Evolutionary conservation across 92 coral and sea anemone species (phyloP).

Genomic region (Chrysogorgia sp.): DNA sequence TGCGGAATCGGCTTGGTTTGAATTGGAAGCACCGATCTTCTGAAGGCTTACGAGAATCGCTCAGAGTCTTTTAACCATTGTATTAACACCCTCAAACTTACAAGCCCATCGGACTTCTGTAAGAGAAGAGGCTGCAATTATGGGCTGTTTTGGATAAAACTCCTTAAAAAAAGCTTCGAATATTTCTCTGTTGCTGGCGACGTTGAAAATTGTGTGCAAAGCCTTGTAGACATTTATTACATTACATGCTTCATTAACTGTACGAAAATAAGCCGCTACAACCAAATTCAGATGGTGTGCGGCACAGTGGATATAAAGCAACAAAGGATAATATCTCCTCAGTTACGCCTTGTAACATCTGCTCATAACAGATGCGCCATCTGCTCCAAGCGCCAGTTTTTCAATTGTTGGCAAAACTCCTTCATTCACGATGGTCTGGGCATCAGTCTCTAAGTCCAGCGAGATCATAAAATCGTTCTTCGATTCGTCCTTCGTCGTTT

Average conservation of each 20-base stretch:
- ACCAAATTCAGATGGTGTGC: conserved; percentile 1
- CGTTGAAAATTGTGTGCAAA: background rate
- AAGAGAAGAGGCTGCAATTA: conserved; percentile 21
- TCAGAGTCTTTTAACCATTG: conserved; percentile 8
- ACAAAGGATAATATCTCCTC: conserved; percentile 2
- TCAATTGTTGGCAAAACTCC: conserved; percentile 31
- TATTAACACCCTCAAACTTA: conserved; percentile 17
- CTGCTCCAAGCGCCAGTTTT: conserved; percentile 35
- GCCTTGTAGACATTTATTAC: conserved; percentile 4
- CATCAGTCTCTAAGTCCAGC: conserved; percentile 27
- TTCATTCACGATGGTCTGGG: conserved; percentile 31
- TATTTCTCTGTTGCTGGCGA: conserved; percentile 28
- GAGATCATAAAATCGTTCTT: conserved; percentile 28
- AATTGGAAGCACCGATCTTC: background rate
- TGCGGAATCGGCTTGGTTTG: conserved; percentile 1
- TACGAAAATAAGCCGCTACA: conserved; percentile 16
- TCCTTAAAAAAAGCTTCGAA: conserved; percentile 21
- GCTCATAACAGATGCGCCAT: conserved; percentile 24
- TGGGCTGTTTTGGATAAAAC: conserved; percentile 1
- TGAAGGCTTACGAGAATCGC: conserved; percentile 4
- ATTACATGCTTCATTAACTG: background rate
- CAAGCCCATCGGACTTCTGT: too few relatives aligned
- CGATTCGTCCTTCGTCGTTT: conserved; percentile 29
- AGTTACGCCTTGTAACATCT: conserved; percentile 13
- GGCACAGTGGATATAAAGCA: conserved; percentile 18